phyloP scores from a whole-genome alignment of 2,113 vertebrate species.

The Rostratula benghalensis region DNA sequence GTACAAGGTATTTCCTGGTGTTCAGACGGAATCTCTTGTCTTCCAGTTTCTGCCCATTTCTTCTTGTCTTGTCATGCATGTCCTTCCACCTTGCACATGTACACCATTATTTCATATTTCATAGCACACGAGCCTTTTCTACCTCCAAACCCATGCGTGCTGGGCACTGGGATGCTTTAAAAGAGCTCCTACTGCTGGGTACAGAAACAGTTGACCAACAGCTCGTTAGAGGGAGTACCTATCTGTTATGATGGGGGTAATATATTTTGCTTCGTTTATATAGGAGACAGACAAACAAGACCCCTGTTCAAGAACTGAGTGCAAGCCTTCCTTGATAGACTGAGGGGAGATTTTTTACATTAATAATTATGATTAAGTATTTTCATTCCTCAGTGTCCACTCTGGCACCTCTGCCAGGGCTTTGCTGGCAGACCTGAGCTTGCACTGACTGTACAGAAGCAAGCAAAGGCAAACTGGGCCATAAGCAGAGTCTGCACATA shows the following conservation, averaged over 20 bases:
- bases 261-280: background rate
- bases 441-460: background rate
- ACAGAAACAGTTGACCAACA: background rate
- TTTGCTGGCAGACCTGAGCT: background rate
- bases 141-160: background rate
- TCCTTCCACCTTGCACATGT: background rate
- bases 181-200: background rate
- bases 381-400: background rate
- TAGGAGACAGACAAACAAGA: background rate
- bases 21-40: background rate
- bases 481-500: background rate
- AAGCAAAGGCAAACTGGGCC: background rate
- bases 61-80: background rate
- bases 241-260: rapidly evolving
- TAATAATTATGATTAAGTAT: background rate
- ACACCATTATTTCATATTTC: background rate
- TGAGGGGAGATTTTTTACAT: background rate
- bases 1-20: background rate
- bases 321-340: slow-evolving; percentile 52
- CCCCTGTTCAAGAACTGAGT: slow-evolving; percentile 62
- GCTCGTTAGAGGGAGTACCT: background rate
- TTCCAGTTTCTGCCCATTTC: background rate
- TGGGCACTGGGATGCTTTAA: background rate
- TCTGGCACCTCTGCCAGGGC: background rate
- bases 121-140: background rate